Conservation (phyloP, 2,888 invertebrate genomes). For the Spodoptera picta region DNA sequence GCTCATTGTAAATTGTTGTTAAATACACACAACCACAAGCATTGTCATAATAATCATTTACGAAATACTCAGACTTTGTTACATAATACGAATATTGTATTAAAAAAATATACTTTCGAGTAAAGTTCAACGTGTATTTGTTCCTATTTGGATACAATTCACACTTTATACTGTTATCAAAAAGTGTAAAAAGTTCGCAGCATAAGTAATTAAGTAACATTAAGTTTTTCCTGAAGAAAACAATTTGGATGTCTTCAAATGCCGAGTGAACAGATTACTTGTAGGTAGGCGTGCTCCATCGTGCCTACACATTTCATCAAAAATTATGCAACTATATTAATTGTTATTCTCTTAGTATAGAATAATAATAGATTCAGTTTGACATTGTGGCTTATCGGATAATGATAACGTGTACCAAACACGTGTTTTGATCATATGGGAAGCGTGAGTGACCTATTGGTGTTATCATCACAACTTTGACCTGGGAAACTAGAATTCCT, state of each 20-base stretch:
- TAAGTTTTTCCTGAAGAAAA: too few species aligned
- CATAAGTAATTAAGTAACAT: too few species aligned
- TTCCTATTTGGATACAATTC: too few species aligned
- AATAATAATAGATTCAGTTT: constrained; percentile 21
- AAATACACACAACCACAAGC: constrained; percentile 8
- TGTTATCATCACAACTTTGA: constrained; percentile 25
- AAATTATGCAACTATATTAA: not conserved
- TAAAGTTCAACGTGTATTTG: too few species aligned
- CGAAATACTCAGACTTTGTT: constrained; percentile 4
- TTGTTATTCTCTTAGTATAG: constrained; percentile 1
- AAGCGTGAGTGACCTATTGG: constrained; percentile 12
- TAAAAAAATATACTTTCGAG: too few species aligned
- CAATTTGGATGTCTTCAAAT: too few species aligned
- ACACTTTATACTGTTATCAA: too few species aligned
- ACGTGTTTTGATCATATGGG: constrained; percentile 29
- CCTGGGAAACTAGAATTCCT: constrained; percentile 16
- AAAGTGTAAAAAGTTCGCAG: too few species aligned
- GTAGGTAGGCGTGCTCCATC: too few species aligned
- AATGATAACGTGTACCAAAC: constrained; percentile 30
- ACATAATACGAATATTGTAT: too few species aligned
- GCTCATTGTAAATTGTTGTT: constrained; percentile 17
- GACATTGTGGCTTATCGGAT: constrained; percentile 37
- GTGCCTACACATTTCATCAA: too few species aligned
- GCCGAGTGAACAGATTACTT: too few species aligned
- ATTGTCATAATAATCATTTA: constrained; percentile 10